A percentile compares a stretch with the other conserved stretches of the same genome.
These are phyloP conservation scores for Psettodes erumei DNA, from an alignment of 2,113 vertebrate genomes.

Conservation along the genomic window DNA sequence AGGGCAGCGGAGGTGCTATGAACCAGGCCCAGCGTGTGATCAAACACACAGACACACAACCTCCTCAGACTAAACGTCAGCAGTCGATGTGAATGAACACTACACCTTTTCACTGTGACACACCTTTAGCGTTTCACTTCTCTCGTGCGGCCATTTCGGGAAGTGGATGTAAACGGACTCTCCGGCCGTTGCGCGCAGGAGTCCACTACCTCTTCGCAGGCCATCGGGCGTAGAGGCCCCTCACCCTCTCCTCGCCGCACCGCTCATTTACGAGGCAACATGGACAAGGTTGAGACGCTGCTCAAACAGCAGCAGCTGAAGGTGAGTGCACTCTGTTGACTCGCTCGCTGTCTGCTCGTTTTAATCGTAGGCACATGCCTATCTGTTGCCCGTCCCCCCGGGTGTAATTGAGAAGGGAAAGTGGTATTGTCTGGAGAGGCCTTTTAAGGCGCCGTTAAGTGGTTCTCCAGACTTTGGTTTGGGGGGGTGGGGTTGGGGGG, in stretches of 20 bases:
- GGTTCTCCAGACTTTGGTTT: conserved; percentile 19
- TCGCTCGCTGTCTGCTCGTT: too few species aligned
- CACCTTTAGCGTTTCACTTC: conserved; percentile 71
- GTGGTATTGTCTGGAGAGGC: conserved; percentile 24
- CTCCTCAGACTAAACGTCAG: too few species aligned
- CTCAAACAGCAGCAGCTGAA: conserved; percentile 79
- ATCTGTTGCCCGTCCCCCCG: conserved; percentile 1
- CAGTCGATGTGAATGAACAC: too few species aligned
- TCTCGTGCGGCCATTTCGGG: conserved; percentile 21
- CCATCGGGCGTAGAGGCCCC: background rate
- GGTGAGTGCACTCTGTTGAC: too few species aligned
- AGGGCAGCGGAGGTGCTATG: conserved; percentile 9
- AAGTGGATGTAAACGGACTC: conserved; percentile 16
- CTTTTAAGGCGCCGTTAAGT: conserved; percentile 25
- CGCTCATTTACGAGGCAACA: conserved; percentile 37
- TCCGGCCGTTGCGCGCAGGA: background rate
- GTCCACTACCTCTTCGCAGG: background rate
- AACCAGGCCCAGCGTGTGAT: background rate
- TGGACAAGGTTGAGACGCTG: conserved; percentile 77
- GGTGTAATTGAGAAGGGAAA: conserved; percentile 34
- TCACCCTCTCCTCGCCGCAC: background rate
- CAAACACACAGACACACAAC: background rate
- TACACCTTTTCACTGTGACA: conserved; percentile 13
- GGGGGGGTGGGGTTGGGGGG: too few species aligned
- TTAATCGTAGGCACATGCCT: conserved; percentile 43